Percentiles rank a stretch among this genome's conserved stretches.
Evolutionary conservation across 2,888 invertebrate genomes (phyloP).

Genomic region (Sarcophaga rosellei): DNA sequence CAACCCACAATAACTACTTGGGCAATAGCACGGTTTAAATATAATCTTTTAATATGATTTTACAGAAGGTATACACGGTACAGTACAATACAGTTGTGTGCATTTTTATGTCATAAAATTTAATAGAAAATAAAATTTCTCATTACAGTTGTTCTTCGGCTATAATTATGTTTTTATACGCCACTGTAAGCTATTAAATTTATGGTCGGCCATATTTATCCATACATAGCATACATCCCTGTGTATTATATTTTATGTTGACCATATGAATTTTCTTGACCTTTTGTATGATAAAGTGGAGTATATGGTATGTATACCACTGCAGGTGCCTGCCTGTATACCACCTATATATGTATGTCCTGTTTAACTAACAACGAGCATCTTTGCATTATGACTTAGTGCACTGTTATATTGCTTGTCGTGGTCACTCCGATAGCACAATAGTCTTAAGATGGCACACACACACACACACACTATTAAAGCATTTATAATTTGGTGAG

Average conservation of each 20-base stretch:
- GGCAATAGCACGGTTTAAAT: slow-evolving; percentile 8
- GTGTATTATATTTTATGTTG: neutral
- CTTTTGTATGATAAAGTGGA: neutral
- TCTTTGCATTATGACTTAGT: neutral
- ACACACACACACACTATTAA: neutral
- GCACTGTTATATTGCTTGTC: neutral
- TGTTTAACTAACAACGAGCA: neutral
- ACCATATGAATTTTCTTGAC: neutral
- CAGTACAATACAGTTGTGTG: neutral
- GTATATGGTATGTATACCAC: neutral
- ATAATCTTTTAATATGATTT: slow-evolving; percentile 18
- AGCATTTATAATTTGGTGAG: neutral
- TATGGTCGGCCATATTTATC: neutral
- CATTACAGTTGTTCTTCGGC: neutral
- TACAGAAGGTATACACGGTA: slow-evolving; percentile 10
- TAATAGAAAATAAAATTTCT: too few relatives aligned
- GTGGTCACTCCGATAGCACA: neutral
- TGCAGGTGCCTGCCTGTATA: neutral
- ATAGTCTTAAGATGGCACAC: neutral
- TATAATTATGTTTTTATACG: neutral
- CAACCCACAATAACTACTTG: slow-evolving; percentile 3
- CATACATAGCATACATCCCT: neutral
- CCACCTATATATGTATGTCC: neutral
- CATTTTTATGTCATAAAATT: too few relatives aligned
- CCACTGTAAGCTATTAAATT: neutral